These are phyloP conservation scores for Pipra filicauda DNA, from an alignment of 2,113 vertebrate species.

Conservation along the genomic window DNA sequence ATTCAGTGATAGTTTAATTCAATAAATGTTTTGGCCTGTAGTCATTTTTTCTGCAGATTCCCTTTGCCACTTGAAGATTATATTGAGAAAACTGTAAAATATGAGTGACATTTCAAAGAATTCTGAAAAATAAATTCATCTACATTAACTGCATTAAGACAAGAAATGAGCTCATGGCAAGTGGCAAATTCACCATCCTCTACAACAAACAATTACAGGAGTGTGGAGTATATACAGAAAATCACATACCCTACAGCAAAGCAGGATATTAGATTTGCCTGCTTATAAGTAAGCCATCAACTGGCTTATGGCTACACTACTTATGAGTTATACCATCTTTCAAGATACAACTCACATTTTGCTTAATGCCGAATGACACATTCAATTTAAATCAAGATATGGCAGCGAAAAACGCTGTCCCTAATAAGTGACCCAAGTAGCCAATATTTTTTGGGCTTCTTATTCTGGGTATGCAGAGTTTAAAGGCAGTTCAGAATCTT, in stretches of 20 bases:
- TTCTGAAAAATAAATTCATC: slow-evolving; percentile 39
- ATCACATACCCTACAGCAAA: slow-evolving; percentile 50
- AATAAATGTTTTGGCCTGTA: slow-evolving; percentile 28
- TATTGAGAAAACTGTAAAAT: slow-evolving; percentile 32
- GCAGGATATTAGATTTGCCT: slow-evolving; percentile 57
- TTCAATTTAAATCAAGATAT: slow-evolving; percentile 46
- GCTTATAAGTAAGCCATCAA: slow-evolving; percentile 39
- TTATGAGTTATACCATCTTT: slow-evolving; percentile 39
- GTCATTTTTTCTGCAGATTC: not conserved
- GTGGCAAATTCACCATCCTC: slow-evolving; percentile 22
- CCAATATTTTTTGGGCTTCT: not conserved
- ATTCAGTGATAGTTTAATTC: slow-evolving; percentile 19
- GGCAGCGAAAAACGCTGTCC: not conserved
- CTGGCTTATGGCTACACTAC: slow-evolving; percentile 21
- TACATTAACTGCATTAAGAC: slow-evolving; percentile 31
- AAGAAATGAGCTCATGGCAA: slow-evolving; percentile 37
- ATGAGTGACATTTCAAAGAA: slow-evolving; percentile 9
- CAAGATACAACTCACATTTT: slow-evolving; percentile 30
- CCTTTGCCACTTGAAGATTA: not conserved
- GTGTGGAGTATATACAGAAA: slow-evolving; percentile 21
- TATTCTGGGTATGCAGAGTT: not conserved
- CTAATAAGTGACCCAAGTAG: not conserved
- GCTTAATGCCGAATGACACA: slow-evolving; percentile 40
- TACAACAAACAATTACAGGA: slow-evolving; percentile 34
- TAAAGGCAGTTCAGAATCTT: not conserved